These are phyloP conservation scores for Epirrita christyi DNA, from an alignment of 2,888 invertebrate genomes.

Conservation along the genomic window DNA sequence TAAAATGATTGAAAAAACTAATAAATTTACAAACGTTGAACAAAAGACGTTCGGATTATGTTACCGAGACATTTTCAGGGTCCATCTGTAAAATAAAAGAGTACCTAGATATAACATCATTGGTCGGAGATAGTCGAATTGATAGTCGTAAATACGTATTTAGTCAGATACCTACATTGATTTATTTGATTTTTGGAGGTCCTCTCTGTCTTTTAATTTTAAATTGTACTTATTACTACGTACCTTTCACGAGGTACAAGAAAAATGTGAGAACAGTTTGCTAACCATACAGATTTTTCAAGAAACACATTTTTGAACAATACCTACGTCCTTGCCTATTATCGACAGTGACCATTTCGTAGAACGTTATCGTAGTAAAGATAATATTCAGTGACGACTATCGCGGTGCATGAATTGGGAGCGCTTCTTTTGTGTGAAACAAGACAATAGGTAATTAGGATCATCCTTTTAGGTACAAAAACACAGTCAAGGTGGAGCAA, in stretches of 20 bases:
- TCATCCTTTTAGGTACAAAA: constrained; percentile 58
- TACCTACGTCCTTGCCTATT: constrained; percentile 1
- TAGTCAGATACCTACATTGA: too few species aligned
- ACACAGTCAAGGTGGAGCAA: constrained; percentile 29
- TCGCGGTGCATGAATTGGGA: constrained; percentile 28
- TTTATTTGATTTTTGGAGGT: too few species aligned
- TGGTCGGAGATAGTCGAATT: too few species aligned
- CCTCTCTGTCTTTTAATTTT: not conserved
- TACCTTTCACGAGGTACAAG: constrained; percentile 5
- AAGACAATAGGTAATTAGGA: constrained; percentile 60
- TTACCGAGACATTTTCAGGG: too few species aligned
- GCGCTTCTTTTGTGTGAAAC: constrained; percentile 53
- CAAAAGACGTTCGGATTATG: too few species aligned
- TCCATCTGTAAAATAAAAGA: too few species aligned
- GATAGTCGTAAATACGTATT: too few species aligned
- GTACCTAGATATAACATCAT: too few species aligned
- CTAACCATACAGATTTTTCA: not conserved
- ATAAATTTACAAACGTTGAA: too few species aligned
- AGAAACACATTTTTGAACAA: constrained; percentile 10
- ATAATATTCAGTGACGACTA: constrained; percentile 15
- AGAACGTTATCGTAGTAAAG: constrained; percentile 35
- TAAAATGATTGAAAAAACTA: too few species aligned
- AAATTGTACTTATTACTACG: not conserved
- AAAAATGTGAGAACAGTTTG: constrained; percentile 14
- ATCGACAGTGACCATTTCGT: constrained; percentile 20